Percentiles rank a stretch among this genome's conserved stretches.
Evolutionary conservation across 2,888 invertebrate genomes (phyloP).

Genomic region (Brachyopa scutellaris): DNA sequence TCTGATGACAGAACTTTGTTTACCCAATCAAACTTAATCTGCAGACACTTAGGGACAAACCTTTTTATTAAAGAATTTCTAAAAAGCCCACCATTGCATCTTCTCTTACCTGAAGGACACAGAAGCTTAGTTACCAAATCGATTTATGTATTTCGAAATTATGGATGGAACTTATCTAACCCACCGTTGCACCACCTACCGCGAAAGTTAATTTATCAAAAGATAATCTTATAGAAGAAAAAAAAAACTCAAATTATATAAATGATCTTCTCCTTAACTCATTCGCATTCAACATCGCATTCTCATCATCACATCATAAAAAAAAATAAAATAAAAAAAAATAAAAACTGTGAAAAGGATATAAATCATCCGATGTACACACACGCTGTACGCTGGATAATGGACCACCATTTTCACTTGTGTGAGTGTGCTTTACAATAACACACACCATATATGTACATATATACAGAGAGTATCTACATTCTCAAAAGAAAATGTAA

Average conservation of each 20-base stretch:
- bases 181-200: too few species aligned
- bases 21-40: too few species aligned
- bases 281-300: slow-evolving; percentile 44
- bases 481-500: slow-evolving; percentile 29
- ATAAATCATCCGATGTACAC: slow-evolving; percentile 48
- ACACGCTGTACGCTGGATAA: slow-evolving; percentile 6
- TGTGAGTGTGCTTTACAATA: slow-evolving; percentile 23
- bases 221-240: slow-evolving; percentile 15
- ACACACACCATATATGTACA: neutral
- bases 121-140: too few species aligned
- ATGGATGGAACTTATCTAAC: too few species aligned
- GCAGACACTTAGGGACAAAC: too few species aligned
- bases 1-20: too few species aligned
- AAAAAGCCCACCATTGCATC: too few species aligned
- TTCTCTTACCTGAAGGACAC: too few species aligned
- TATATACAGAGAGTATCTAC: too few species aligned
- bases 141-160: too few species aligned
- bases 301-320: slow-evolving; percentile 43
- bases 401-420: slow-evolving; percentile 5
- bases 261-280: slow-evolving; percentile 21
- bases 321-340: slow-evolving; percentile 3
- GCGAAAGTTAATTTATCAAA: slow-evolving; percentile 44
- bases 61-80: too few species aligned
- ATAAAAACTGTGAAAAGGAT: neutral
- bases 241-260: slow-evolving; percentile 1